Base-by-base conservation (phyloP, 2,113 vertebrate species). In the Myocastor coypus region DNA sequence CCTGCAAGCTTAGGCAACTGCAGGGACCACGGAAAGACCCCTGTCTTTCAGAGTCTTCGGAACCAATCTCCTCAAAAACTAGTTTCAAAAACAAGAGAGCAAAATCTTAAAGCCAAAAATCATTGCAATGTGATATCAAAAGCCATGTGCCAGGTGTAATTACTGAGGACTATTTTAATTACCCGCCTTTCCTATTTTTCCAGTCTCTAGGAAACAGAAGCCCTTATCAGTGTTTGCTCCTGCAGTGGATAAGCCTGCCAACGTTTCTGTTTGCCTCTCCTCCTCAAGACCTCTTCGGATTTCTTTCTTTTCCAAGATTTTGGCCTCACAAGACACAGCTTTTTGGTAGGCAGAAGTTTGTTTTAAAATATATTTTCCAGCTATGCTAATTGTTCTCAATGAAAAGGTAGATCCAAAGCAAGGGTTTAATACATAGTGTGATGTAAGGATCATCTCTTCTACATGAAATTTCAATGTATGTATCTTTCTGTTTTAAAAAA, bases 151-250 rank as follows among this genome's bases (percentile, higher is more conserved):
- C 64, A 87, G 19, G 28, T 50, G 1, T 80, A 84, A 85, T 68
- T 88, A 69, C 40, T 46, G 28, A 50, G 66, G 22, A 57, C 16
- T 37, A 26, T 85, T 87, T 91, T 61, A 93, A 83, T 91, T 61
- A 85, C 19, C 40, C 57, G n/a, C 1, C 10, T 3, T 3, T 85
- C 13, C 37, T 59, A n/a, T 83, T n/a, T 95, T 42, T 83, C 64
- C 52, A 81, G 40, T 93, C 50, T 81, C 8, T n/a, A 24, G 10
- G 71, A 93, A 87, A 92, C 50, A 42, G 87, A 89, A 64, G 55
- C 2, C 22, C 16, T 85, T 64, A 30, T 75, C 63, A 77, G 8
- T 26, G 37, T 34, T 88, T 81, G 19, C 28, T 78, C 73, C 34
- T 30, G 71, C 19, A 46, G 13, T 37, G 40, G 5, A 11, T n/a